Evolutionary conservation across 2,797 vertebrate species (phyloP).

Genomic region (Lacerta agilis): DNA sequence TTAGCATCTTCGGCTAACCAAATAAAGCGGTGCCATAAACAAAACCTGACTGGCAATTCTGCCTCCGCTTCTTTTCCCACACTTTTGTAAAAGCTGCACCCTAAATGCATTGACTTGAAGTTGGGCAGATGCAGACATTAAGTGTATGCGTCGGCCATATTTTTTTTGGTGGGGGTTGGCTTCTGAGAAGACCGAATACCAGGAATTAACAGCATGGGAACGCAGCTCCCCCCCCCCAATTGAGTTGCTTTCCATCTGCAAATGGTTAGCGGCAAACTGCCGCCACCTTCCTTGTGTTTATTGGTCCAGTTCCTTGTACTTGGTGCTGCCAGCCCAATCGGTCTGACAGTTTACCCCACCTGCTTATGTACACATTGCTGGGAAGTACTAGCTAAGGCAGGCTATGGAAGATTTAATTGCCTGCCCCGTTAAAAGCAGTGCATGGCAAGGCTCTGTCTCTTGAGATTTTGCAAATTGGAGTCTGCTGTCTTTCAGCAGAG

Average conservation of each 20-base stretch:
- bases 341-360: conserved; percentile 62
- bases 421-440: conserved; percentile 14
- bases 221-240: not conserved
- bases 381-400: not conserved
- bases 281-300: conserved; percentile 42
- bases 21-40: not conserved
- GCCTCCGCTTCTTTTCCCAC: not conserved
- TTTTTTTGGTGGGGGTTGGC: not conserved
- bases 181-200: not conserved
- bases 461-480: not conserved
- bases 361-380: conserved; percentile 54
- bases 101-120: not conserved
- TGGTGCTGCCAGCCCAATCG: conserved; percentile 61
- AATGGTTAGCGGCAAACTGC: conserved; percentile 52
- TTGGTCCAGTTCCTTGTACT: conserved; percentile 61
- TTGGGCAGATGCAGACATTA: not conserved
- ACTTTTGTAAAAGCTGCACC: not conserved
- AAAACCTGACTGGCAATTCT: not conserved
- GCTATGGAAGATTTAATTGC: accelerated
- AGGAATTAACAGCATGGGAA: not conserved
- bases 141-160: not conserved
- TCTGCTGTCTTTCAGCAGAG: conserved; percentile 22
- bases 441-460: not conserved
- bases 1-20: not conserved
- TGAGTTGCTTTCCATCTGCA: not conserved